Evolutionary conservation across 2,113 vertebrate genomes (phyloP), one percentile per base, ranked within the genome.

Genomic region (Tachuris rubrigastra): DNA sequence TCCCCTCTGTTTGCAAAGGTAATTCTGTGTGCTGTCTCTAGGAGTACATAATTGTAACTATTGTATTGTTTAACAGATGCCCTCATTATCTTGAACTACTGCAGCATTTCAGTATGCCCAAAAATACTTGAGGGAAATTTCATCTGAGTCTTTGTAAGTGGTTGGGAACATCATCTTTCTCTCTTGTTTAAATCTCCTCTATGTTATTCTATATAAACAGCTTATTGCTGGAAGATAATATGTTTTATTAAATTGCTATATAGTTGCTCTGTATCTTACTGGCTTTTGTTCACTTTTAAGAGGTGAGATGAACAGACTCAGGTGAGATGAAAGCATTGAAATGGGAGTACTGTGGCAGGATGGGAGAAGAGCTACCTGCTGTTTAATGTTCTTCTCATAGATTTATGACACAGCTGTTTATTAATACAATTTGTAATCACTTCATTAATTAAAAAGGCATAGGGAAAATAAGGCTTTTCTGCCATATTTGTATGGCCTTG

Each of bases 271-370:
- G 91, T 80, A 15, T 66, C 58, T 53, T 74, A 28, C 56, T 59
- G 41, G 6, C 22, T 92, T 91, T 74, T 91, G 13, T n/a, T 71
- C 7, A 46, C 31, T 16, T 52, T 87, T 58, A 76, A 46, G n/a
- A 84, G 37, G 6, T 37, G 44, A 86, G 46, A 65, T 52, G 23
- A 82, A 44, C 7, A 39, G n/a, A 20, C 25, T 59, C 0, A 0
- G 21, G 47, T 74, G 72, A 95, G 44, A 68, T 18, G 30, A 89
- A 84, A 84, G 27, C 31, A 25, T 5, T 88, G 58, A 69, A 49
- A 25, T 60, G 50, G 39, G 68, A 69, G 62, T 55, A n/a, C 12
- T 79, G 27, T 37, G 33, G 85, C 65, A 60, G 90, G 50, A 62
- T 33, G 27, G 27, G 24, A 76, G 65, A 79, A 86, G 41, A 86